phyloP scores from a whole-genome alignment of 2,888 invertebrate species.

The Drosophila paracracens region DNA sequence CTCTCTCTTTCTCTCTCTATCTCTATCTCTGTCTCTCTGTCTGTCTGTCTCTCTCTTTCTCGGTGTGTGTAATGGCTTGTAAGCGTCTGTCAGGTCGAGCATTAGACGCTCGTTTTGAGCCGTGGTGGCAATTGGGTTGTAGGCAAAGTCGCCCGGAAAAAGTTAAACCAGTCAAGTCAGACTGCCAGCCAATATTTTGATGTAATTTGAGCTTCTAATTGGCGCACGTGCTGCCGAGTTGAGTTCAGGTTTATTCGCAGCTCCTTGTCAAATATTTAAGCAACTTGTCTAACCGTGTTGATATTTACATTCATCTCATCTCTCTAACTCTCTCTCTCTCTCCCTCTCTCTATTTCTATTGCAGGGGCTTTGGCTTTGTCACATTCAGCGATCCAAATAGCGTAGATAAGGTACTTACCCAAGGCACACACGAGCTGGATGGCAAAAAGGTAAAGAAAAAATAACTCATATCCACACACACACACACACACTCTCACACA shows the following conservation, averaged over 20 bases:
- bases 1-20: not conserved
- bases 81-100: conserved; percentile 73
- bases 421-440: conserved; percentile 99
- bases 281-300: conserved; percentile 64
- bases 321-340: conserved; percentile 37
- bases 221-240: conserved; percentile 68
- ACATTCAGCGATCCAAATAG: conserved; percentile 99
- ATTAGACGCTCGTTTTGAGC: conserved; percentile 52
- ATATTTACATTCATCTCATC: conserved; percentile 52
- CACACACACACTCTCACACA: not conserved
- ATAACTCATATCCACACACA: conserved; percentile 71
- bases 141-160: conserved; percentile 37
- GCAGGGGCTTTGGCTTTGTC: conserved; percentile 99
- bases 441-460: conserved; percentile 95
- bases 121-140: conserved; percentile 36
- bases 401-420: conserved; percentile 99
- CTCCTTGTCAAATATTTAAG: conserved; percentile 57
- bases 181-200: conserved; percentile 73
- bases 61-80: conserved; percentile 70
- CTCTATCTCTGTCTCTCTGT: not conserved
- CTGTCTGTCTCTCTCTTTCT: conserved; percentile 3
- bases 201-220: conserved; percentile 80
- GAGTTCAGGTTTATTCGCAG: conserved; percentile 42
- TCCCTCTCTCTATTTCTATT: conserved; percentile 80
- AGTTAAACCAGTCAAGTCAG: conserved; percentile 46